Evolutionary conservation across 2,797 vertebrate genomes (phyloP), one percentile per base, ranked within the genome.

Genomic region (Alfaro cultratus): DNA sequence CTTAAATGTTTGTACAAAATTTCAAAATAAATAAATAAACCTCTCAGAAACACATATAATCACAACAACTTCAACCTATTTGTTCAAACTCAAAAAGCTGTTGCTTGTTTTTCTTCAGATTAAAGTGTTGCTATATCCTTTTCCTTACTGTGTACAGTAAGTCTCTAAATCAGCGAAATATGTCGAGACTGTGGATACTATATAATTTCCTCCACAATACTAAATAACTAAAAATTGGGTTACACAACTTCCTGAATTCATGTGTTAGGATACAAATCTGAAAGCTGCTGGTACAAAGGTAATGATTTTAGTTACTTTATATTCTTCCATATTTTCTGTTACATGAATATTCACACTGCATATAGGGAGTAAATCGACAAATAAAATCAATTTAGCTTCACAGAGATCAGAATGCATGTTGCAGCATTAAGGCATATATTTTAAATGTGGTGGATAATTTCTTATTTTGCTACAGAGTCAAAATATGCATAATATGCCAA

Each of bases 21-120:
- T 34, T 10, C 0, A 43, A 43, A 10, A 77, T 85, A 83, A 80
- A 29, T 74, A 78, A 75, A 87, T 13, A 2, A 5, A 41, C 0
- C 81, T 82, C 36, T 16, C 73, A 77, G 60, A 70, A 78, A 79
- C n/a, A 67, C 23, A 76, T 57, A 53, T 74, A 81, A 75, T n/a
- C 83, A 84, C 41, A 57, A 23, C 23, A 74, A 4, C 60, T 68
- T 31, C 31, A 47, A 47, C 2, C 29, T 10, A 7, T 53, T 18
- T 71, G n/a, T 26, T 18, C 21, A 23, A 43, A 45, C n/a, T 1
- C 11, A 53, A 39, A 57, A 67, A 29, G 3, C 29, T n/a, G 60
- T 46, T 13, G n/a, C 57, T 49, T 41, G 43, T 70, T 77, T 12
- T 55, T 43, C 1, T 21, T 15, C 2, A 41, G 23, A 39, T 36